These are phyloP conservation scores for Philhelius pedissequus DNA, from an alignment of 2,888 invertebrate species.

Conservation along the genomic window DNA sequence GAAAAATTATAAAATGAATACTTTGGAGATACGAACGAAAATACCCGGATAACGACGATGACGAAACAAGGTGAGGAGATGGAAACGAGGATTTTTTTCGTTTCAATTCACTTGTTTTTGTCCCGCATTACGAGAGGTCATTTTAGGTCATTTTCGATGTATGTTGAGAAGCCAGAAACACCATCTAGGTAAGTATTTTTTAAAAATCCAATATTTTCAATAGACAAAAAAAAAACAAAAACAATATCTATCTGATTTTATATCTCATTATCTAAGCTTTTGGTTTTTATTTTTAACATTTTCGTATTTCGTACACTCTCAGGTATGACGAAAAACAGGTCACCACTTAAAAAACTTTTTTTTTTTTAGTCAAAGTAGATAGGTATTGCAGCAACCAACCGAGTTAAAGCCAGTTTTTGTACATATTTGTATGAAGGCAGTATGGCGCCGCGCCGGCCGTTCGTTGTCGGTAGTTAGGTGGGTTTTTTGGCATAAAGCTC, in stretches of 20 bases:
- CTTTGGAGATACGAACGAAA: conserved; percentile 25
- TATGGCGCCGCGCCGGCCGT: conserved; percentile 6
- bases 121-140: conserved; percentile 49
- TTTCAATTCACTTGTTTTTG: conserved; percentile 10
- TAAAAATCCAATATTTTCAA: background rate
- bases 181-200: background rate
- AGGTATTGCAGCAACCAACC: background rate
- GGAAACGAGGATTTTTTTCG: background rate
- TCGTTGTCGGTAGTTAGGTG: conserved; percentile 2
- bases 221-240: background rate
- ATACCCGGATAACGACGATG: conserved; percentile 9
- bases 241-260: background rate
- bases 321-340: conserved; percentile 68
- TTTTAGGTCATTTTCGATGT: conserved; percentile 34
- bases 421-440: conserved; percentile 20
- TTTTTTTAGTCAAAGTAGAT: conserved; percentile 1
- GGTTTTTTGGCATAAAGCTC: conserved; percentile 56
- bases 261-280: conserved; percentile 65
- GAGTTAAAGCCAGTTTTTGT: background rate
- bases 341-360: conserved; percentile 64
- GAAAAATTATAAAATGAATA: conserved; percentile 17
- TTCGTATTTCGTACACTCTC: conserved; percentile 38
- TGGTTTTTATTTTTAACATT: conserved; percentile 33
- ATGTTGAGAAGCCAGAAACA: background rate
- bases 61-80: background rate